phyloP scores from a whole-genome alignment of 2,888 invertebrate species.

The Neoitamus cyanurus region DNA sequence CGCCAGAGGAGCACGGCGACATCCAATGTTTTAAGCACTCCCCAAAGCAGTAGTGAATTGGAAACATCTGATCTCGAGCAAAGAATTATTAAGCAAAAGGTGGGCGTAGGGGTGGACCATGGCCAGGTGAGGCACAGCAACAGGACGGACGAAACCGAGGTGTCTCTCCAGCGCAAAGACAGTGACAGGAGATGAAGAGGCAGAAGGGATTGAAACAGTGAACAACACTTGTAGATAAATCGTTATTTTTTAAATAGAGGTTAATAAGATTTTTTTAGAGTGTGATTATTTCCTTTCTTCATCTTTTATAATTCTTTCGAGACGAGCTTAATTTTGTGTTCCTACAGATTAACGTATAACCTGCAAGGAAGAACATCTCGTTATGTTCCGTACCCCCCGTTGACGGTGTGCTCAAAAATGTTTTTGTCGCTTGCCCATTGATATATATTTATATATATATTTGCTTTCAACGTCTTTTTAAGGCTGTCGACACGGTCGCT shows the following conservation, averaged over 20 bases:
- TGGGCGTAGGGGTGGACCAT: neutral
- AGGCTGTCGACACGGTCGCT: no score
- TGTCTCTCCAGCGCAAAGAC: neutral
- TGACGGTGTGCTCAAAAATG: no score
- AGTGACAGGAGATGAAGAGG: neutral
- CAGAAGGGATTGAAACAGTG: neutral
- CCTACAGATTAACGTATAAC: no score
- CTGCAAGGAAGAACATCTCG: no score
- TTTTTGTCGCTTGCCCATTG: no score
- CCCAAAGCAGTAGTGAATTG: neutral
- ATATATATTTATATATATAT: no score
- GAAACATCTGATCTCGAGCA: conserved; percentile 8
- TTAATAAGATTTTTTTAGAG: neutral
- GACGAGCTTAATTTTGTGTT: neutral
- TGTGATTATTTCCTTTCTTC: neutral
- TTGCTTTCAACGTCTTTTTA: no score
- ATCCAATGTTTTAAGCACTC: neutral
- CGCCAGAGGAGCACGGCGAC: neutral
- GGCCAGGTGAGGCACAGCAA: neutral
- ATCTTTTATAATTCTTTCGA: no score
- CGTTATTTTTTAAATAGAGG: neutral
- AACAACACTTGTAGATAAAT: neutral
- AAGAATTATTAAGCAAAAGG: neutral
- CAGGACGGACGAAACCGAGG: neutral
- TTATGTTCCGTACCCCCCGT: no score